Evolutionary conservation across 2,888 invertebrate genomes (phyloP).

Genomic region (Deilephila porcellus): DNA sequence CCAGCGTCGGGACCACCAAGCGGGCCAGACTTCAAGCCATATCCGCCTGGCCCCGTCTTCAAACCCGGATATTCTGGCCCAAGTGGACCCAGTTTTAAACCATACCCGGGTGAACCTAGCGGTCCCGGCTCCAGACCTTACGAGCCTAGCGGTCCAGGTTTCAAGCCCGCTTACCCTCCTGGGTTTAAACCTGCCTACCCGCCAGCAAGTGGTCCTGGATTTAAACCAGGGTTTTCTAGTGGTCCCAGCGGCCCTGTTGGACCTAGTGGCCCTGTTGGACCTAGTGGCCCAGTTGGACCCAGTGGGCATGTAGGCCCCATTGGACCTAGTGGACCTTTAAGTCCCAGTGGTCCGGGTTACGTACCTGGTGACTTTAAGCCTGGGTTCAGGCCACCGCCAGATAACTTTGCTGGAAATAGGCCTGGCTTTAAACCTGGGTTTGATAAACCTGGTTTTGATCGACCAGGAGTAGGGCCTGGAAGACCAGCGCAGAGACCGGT

Average conservation of each 20-base stretch:
- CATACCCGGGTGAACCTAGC: slow-evolving; percentile 44
- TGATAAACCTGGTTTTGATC: slow-evolving; percentile 36
- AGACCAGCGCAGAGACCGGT: slow-evolving; percentile 46
- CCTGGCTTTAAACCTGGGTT: slow-evolving; percentile 45
- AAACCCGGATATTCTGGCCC: slow-evolving; percentile 41
- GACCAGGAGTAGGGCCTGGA: slow-evolving; percentile 35
- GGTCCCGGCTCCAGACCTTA: slow-evolving; percentile 39
- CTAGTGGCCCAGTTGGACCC: background rate
- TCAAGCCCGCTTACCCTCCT: slow-evolving; percentile 33
- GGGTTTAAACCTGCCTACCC: slow-evolving; percentile 39
- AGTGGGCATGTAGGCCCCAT: slow-evolving; percentile 24
- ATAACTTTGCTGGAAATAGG: slow-evolving; percentile 33
- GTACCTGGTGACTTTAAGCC: slow-evolving; percentile 41
- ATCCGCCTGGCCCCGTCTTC: slow-evolving; percentile 32
- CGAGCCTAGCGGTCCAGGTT: slow-evolving; percentile 42
- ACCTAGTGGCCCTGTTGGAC: background rate
- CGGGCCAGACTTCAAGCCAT: slow-evolving; percentile 49
- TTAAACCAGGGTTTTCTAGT: slow-evolving; percentile 36
- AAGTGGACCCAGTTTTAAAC: slow-evolving; percentile 50
- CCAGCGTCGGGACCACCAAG: slow-evolving; percentile 54
- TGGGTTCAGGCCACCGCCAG: slow-evolving; percentile 43
- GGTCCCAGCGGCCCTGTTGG: background rate
- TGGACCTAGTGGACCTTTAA: background rate
- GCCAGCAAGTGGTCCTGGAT: slow-evolving; percentile 31
- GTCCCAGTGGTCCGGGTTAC: slow-evolving; percentile 33